Evolutionary conservation across 2,888 invertebrate genomes (phyloP), one percentile per base, ranked within the genome.

Genomic region (Helobdella robusta): DNA sequence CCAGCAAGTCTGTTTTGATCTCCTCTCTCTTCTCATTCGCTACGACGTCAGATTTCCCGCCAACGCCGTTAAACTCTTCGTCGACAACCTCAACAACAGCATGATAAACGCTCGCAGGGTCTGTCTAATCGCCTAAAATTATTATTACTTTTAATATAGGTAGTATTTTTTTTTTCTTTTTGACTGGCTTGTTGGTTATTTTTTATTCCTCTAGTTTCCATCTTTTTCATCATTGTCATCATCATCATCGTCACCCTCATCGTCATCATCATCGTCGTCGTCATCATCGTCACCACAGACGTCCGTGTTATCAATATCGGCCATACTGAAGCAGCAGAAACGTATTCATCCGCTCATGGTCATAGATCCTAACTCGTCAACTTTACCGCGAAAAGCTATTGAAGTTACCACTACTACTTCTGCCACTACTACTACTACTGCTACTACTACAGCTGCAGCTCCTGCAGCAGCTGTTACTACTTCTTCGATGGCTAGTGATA

Each of bases 31-130:
- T 73, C 82, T 90, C 66, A 84, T 88, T 0, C 86, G 90, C 68
- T 83, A 86, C 0, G 87, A 89, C 76, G 83, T 85, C 0, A 79
- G 81, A 4, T 86, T 86, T 77, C 85, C 87, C 0, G 77, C 84
- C 0, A 77, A 82, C 11, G 84, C 86, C 0, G 85, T 89, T 1
- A 82, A 83, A 32, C 83, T 86, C 65, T 61, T 66, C 71, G 79
- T 86, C 0, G 81, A 84, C 40, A 83, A 85, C 2, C 81, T 89
- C 0, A 81, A 88, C 2, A 85, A 87, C 78, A 91, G 91, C 73
- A 86, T 88, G n/a, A 82, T 91, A 34, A 83, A 84, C n/a, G 86
- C 90, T 34, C 83, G 92, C 36, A 86, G 88, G 77, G 79, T 81
- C 8, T 34, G 1, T 36, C 23, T 60, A 11, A 8, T 23, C 8